A percentile compares a stretch with the other conserved stretches of the same genome.
These are phyloP conservation scores for Pedionomus torquatus DNA, from an alignment of 2,113 vertebrate species.

Conservation along the genomic window DNA sequence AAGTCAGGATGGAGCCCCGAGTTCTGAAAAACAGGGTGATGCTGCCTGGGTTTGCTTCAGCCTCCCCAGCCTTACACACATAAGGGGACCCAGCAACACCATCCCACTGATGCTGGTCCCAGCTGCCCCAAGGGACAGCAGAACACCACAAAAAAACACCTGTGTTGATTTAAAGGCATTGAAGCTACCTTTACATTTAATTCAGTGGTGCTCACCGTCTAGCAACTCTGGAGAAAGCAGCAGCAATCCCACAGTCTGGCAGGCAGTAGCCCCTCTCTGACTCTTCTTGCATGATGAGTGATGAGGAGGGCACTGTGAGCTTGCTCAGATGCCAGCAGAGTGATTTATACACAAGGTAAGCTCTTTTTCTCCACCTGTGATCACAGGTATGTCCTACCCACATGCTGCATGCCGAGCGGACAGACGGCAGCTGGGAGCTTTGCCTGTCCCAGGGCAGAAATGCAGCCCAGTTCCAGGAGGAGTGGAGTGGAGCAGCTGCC, in stretches of 20 bases:
- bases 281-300: neutral
- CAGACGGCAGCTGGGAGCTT: fast-evolving
- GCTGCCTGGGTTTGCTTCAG: neutral
- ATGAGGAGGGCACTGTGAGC: neutral
- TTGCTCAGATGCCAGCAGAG: neutral
- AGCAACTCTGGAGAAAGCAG: neutral
- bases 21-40: neutral
- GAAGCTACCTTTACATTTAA: neutral
- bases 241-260: neutral
- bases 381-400: neutral
- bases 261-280: neutral
- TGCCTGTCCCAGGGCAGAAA: neutral
- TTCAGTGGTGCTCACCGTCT: neutral
- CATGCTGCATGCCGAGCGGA: neutral
- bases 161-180: neutral
- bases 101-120: too few species aligned
- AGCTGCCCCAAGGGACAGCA: neutral
- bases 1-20: neutral
- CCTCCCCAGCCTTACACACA: neutral
- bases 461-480: neutral
- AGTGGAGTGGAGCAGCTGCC: neutral
- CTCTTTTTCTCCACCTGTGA: neutral
- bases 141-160: neutral
- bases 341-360: neutral
- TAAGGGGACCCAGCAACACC: neutral